These are phyloP conservation scores for Pseudomugil gertrudae DNA, from an alignment of 2,797 vertebrate genomes.

Conservation along the genomic window DNA sequence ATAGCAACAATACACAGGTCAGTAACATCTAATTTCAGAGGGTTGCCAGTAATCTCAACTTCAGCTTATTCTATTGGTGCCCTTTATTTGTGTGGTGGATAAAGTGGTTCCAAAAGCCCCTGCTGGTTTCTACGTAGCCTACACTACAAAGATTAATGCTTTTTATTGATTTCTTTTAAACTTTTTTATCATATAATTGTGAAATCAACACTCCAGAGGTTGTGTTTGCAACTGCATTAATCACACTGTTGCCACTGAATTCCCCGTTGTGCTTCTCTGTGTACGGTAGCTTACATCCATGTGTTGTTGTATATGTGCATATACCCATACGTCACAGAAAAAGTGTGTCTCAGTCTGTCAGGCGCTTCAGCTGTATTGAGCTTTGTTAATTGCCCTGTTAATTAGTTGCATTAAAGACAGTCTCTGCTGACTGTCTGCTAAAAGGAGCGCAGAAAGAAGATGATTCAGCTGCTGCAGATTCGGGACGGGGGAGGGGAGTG, in stretches of 20 bases:
- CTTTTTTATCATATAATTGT: not conserved
- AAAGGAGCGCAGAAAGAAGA: constrained; percentile 20
- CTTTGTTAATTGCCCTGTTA: constrained; percentile 74
- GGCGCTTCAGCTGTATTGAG: constrained; percentile 66
- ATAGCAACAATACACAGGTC: constrained; percentile 59
- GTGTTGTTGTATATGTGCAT: constrained; percentile 1
- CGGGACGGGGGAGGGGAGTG: constrained; percentile 40
- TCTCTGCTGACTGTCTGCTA: constrained; percentile 67
- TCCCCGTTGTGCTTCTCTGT: constrained; percentile 15
- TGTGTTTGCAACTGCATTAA: constrained; percentile 21
- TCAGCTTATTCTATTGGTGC: constrained; percentile 24
- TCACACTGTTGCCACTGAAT: constrained; percentile 40
- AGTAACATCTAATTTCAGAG: constrained; percentile 59
- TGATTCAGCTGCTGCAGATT: constrained; percentile 29
- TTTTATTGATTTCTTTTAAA: not conserved
- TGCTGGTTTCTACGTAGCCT: not conserved
- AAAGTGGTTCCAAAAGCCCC: not conserved
- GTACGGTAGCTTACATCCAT: constrained; percentile 6
- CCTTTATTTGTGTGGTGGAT: not conserved
- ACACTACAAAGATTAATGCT: not conserved
- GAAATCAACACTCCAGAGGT: constrained; percentile 4
- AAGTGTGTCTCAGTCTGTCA: constrained; percentile 15
- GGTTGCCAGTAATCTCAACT: constrained; percentile 45
- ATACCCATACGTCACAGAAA: not conserved
- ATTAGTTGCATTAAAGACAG: constrained; percentile 73